These are phyloP conservation scores for Phacellophora camtschatica DNA, from an alignment of 30 jellyfish, hydroid and myxozoan species.

Conservation along the genomic window DNA sequence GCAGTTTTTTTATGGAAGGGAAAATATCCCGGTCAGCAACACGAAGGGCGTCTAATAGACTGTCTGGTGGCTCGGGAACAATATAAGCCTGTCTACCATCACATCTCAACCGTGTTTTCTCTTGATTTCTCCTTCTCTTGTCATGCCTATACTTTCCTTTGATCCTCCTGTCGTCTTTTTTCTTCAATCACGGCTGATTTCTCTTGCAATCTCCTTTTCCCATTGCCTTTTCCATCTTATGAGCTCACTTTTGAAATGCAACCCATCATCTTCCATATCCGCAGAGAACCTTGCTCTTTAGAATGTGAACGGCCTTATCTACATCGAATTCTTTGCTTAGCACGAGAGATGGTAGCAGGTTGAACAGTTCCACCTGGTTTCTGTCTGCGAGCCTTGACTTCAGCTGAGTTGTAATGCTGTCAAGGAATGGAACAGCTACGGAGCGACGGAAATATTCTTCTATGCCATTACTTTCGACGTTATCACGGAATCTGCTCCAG, in stretches of 20 bases:
- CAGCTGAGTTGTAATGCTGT: too few relatives aligned
- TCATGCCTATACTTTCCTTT: constrained; percentile 38
- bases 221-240: constrained; percentile 32
- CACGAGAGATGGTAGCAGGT: constrained; percentile 26
- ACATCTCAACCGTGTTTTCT: constrained; percentile 45
- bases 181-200: constrained; percentile 24
- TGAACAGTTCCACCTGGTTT: constrained; percentile 24
- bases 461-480: constrained; percentile 28
- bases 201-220: constrained; percentile 48
- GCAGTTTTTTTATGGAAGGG: too few relatives aligned
- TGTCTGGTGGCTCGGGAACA: too few relatives aligned
- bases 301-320: too few relatives aligned
- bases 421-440: constrained; percentile 27
- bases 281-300: constrained; percentile 24
- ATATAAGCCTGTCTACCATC: constrained; percentile 43
- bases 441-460: constrained; percentile 45
- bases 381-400: constrained; percentile 41
- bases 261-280: constrained; percentile 39
- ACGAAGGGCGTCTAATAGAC: constrained; percentile 48
- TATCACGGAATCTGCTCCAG: constrained; percentile 23
- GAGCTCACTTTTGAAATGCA: constrained; percentile 23
- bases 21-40: too few relatives aligned
- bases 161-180: constrained; percentile 41
- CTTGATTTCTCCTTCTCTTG: constrained; percentile 53
- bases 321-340: constrained; percentile 20